Evolutionary conservation across 2,797 vertebrate species (phyloP).

Genomic region (Falco cherrug): DNA sequence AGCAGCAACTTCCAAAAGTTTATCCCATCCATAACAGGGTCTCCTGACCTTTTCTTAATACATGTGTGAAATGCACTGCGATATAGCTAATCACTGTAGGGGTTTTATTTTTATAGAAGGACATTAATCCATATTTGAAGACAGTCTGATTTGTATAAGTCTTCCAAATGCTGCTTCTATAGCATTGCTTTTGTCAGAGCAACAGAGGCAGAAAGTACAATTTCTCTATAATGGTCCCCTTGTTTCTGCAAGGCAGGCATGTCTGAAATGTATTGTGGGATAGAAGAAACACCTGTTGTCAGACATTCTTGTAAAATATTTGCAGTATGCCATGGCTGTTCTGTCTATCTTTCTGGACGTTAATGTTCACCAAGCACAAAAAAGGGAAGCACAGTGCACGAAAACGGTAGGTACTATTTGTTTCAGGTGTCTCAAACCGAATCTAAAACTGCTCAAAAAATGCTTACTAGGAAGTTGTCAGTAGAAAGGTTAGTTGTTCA

Average conservation of each 20-base stretch:
- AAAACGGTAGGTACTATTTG: background rate
- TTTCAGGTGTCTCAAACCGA: background rate
- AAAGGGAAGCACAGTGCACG: background rate
- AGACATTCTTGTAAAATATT: background rate
- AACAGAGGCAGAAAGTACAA: background rate
- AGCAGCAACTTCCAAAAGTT: conserved; percentile 11
- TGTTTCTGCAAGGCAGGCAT: conserved; percentile 12
- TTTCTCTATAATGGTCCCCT: background rate
- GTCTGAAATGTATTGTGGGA: background rate
- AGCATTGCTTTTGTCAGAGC: background rate
- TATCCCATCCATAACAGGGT: background rate
- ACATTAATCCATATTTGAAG: background rate
- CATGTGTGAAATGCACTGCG: background rate
- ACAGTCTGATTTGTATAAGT: background rate
- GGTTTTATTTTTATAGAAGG: background rate
- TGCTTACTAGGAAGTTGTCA: background rate
- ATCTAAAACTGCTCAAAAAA: background rate
- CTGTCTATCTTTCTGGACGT: background rate
- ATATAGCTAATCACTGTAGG: background rate
- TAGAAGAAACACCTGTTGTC: background rate
- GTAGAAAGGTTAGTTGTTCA: background rate
- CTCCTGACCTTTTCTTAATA: conserved; percentile 17
- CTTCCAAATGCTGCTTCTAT: background rate
- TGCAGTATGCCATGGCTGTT: background rate
- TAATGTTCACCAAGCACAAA: background rate